These are phyloP conservation scores for Gorsachius goisagi DNA, from an alignment of 2,113 vertebrate genomes.

Conservation along the genomic window DNA sequence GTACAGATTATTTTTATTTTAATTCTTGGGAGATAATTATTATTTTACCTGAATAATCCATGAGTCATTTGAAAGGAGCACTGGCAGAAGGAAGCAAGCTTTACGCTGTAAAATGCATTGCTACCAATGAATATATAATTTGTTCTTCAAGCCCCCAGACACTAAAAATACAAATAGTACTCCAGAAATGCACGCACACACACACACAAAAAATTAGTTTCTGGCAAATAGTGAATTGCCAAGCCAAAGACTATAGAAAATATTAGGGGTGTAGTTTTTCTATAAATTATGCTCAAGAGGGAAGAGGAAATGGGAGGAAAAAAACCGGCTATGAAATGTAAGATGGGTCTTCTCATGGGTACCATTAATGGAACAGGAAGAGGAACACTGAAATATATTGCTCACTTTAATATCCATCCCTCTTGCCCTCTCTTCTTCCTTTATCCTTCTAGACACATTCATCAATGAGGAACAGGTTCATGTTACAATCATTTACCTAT, in stretches of 20 bases:
- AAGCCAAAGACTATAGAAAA: conserved; percentile 23
- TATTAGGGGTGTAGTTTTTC: conserved; percentile 7
- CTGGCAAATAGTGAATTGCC: conserved; percentile 3
- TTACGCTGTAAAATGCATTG: conserved; percentile 6
- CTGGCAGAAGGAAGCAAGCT: conserved; percentile 5
- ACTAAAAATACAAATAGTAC: conserved; percentile 9
- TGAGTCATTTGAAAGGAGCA: conserved; percentile 40
- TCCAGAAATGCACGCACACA: neutral
- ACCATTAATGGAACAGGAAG: conserved; percentile 1
- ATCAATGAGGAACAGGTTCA: conserved; percentile 24
- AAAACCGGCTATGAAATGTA: conserved; percentile 11
- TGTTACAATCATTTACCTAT: conserved; percentile 12
- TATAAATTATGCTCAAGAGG: neutral
- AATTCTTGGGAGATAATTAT: conserved; percentile 53
- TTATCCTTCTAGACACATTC: conserved; percentile 24
- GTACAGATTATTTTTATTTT: conserved; percentile 34
- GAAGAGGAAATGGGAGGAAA: neutral
- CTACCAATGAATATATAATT: conserved; percentile 47
- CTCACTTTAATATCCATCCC: conserved; percentile 18
- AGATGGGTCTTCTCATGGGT: conserved; percentile 12
- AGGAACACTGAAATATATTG: conserved; percentile 17
- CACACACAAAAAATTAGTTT: neutral
- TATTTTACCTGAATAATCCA: conserved; percentile 54
- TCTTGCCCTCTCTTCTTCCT: neutral
- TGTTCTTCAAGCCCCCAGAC: conserved; percentile 16